A percentile compares a stretch with the other conserved stretches of the same genome.
These are phyloP conservation scores for Hippoglossus hippoglossus DNA, from an alignment of 2,797 vertebrate species.

Conservation along the genomic window DNA sequence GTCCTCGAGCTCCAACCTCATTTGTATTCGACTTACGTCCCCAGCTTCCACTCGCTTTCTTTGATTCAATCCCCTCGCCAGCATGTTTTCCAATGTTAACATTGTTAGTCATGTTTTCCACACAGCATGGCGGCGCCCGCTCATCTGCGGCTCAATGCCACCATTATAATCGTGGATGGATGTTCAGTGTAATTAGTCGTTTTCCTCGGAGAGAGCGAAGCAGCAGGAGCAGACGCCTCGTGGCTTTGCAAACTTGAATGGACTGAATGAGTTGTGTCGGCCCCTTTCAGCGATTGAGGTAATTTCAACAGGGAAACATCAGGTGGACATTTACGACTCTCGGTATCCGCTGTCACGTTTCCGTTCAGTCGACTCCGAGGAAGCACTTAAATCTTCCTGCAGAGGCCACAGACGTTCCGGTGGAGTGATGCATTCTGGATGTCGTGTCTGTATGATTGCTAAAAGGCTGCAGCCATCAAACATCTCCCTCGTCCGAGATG, in stretches of 20 bases:
- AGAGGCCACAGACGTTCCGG: slow-evolving; percentile 1
- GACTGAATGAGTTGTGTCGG: not conserved
- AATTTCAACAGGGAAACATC: slow-evolving; percentile 16
- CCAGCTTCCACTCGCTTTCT: slow-evolving; percentile 53
- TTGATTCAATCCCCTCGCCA: slow-evolving; percentile 55
- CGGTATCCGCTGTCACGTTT: slow-evolving; percentile 35
- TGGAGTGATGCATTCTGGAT: slow-evolving; percentile 43
- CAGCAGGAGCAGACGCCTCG: slow-evolving; percentile 8
- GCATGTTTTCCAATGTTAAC: slow-evolving; percentile 60
- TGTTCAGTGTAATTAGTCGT: slow-evolving; percentile 54
- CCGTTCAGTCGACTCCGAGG: slow-evolving; percentile 16
- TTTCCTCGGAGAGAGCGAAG: slow-evolving; percentile 21
- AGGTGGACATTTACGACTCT: slow-evolving; percentile 5
- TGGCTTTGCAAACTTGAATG: not conserved
- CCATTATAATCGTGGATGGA: slow-evolving; percentile 41
- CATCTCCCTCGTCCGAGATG: slow-evolving; percentile 43
- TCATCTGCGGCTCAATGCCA: slow-evolving; percentile 49
- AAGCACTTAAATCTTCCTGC: slow-evolving; percentile 28
- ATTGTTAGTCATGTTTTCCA: slow-evolving; percentile 66
- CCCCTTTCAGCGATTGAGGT: not conserved
- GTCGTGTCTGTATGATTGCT: slow-evolving; percentile 42
- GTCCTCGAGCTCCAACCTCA: slow-evolving; percentile 50
- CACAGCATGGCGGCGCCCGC: slow-evolving; percentile 50
- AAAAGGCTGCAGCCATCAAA: slow-evolving; percentile 53
- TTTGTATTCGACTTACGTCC: slow-evolving; percentile 63